Percentiles rank a stretch among this genome's conserved stretches.
Evolutionary conservation across 2,888 invertebrate genomes (phyloP).

Genomic region (Machimus rusticus): DNA sequence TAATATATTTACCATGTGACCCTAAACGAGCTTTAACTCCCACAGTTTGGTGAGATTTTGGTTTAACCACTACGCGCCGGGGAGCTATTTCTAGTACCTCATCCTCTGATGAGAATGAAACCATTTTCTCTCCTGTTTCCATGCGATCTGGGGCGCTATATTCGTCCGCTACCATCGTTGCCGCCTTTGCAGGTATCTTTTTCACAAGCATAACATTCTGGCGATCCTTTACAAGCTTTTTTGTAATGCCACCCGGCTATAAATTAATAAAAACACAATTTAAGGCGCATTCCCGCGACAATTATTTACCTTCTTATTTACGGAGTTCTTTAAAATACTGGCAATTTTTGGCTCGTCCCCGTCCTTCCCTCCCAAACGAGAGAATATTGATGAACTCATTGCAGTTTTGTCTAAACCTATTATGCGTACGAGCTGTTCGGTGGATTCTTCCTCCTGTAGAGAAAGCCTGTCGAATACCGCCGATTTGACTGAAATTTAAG

Average conservation of each 20-base stretch:
- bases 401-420: constrained; percentile 48
- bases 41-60: constrained; percentile 48
- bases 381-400: constrained; percentile 57
- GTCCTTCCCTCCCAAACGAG: constrained; percentile 58
- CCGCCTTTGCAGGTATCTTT: constrained; percentile 59
- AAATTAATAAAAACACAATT: background rate
- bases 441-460: constrained; percentile 46
- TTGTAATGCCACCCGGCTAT: constrained; percentile 5
- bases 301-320: background rate
- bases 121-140: constrained; percentile 57
- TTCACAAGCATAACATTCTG: constrained; percentile 61
- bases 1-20: background rate
- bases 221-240: constrained; percentile 46
- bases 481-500: constrained; percentile 53
- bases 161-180: constrained; percentile 52
- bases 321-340: constrained; percentile 59
- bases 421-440: constrained; percentile 31
- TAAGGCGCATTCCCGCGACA: background rate
- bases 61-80: constrained; percentile 49
- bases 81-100: constrained; percentile 62
- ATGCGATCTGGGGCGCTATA: constrained; percentile 49
- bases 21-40: constrained; percentile 56
- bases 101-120: constrained; percentile 61
- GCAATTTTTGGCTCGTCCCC: constrained; percentile 49
- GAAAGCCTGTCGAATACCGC: constrained; percentile 57